Base-by-base conservation (phyloP, 2,797 vertebrate species). In the Esox masquinongy region DNA sequence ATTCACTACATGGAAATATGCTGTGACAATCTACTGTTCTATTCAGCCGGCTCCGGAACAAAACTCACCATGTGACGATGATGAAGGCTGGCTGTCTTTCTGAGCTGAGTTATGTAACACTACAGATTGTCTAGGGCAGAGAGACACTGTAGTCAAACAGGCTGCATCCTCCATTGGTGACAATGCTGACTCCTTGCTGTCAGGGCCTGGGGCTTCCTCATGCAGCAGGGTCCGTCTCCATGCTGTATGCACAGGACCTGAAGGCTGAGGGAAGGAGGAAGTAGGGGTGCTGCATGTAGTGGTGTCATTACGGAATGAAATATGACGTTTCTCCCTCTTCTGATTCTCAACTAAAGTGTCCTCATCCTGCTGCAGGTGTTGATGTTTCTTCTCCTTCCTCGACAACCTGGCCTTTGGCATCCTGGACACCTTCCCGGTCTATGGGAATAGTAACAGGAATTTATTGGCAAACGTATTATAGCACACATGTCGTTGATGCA, bases 351-450 rank as follows among this genome's bases (percentile, higher is more conserved):
- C 11, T 4, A 43, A 22, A 8, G n/a, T 77, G 14, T 69, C 84
- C 49, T 66, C 63, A 16, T 11, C 75, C 66, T 59, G 66, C 34
- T 22, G 59, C 36, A 22, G 29, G n/a, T 73, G 56, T 64, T 34
- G 36, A n/a, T n/a, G 77, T 74, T 78, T 61, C 86, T 76, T 88
- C 77, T 88, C 84, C 79, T 76, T 92, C 81, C 84, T 82, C 1
- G 81, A 85, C 56, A 88, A 75, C 2, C 81, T 78, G 66, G 85
- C 86, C 0, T 87, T 81, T 1, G 83, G 85, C 78, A 77, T 88
- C 74, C 76, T 83, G 74, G 89, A 86, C 34, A 88, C 76, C 69
- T 88, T 92, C 78, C 85, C 88, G 74, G 89, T 90, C 92, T 93
- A 78, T 0, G 63, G 36, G 26, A 3, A 66, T 14, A 50, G 17